These are phyloP conservation scores for Sphenodon punctatus DNA, from an alignment of 2,797 vertebrate genomes.

Conservation along the genomic window DNA sequence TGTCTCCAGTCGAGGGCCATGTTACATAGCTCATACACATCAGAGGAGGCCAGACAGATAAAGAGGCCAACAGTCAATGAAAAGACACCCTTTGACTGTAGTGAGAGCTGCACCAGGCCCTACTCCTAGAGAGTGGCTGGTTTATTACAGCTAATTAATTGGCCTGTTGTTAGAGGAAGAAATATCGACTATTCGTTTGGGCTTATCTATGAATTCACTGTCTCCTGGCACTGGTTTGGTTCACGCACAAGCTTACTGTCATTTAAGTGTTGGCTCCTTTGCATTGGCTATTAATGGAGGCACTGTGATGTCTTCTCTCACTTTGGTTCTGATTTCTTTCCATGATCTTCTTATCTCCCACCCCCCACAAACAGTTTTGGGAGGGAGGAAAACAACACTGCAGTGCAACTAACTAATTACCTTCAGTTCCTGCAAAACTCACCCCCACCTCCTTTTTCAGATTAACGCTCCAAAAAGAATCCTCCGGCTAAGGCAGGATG, in stretches of 20 bases:
- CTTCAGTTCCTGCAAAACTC: background rate
- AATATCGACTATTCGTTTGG: background rate
- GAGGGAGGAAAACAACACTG: background rate
- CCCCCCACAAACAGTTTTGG: background rate
- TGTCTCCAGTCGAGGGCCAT: background rate
- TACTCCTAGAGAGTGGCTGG: accelerated
- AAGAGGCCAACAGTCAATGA: background rate
- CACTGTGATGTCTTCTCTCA: background rate
- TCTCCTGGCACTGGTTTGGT: background rate
- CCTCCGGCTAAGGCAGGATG: background rate
- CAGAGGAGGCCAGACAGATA: background rate
- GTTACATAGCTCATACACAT: background rate
- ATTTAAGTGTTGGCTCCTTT: background rate
- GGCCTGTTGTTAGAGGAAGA: background rate
- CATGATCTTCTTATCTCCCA: background rate
- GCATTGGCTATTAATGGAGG: accelerated
- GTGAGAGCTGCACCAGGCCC: background rate
- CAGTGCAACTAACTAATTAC: background rate
- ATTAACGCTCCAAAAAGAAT: background rate
- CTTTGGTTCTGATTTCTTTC: background rate
- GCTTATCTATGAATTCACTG: accelerated
- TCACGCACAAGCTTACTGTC: background rate
- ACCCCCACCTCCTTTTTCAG: accelerated
- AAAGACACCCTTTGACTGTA: background rate
- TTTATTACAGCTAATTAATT: accelerated